These are phyloP conservation scores for Ovibos moschatus DNA, from an alignment of 2,113 vertebrate species.

Conservation along the genomic window DNA sequence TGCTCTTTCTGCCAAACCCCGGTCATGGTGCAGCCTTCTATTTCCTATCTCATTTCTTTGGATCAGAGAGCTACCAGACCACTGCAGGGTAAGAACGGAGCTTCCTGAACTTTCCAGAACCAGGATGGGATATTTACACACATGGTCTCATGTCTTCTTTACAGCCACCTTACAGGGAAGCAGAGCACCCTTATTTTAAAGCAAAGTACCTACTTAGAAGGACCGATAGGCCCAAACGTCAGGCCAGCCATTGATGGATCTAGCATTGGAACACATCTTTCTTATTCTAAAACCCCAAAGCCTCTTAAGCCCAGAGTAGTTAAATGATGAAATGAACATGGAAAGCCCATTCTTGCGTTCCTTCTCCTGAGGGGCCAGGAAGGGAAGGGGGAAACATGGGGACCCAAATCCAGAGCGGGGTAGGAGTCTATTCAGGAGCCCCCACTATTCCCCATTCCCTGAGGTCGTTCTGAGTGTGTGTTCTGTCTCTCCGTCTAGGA, in stretches of 20 bases:
- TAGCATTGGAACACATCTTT: neutral
- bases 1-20: neutral
- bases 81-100: neutral
- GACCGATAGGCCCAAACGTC: neutral
- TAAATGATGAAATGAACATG: neutral
- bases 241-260: neutral
- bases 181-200: neutral
- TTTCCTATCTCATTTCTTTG: neutral
- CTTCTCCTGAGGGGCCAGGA: neutral
- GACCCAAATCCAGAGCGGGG: fast-evolving
- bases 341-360: neutral
- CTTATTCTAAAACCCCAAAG: neutral
- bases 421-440: fast-evolving
- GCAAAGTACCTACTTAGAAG: neutral
- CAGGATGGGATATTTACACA: neutral
- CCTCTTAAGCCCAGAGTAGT: neutral
- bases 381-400: too few species aligned
- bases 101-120: neutral
- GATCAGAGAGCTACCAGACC: neutral
- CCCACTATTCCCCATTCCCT: fast-evolving
- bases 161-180: neutral
- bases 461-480: neutral
- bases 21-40: neutral
- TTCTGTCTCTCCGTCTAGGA: conserved; percentile 80
- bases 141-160: neutral